phyloP scores from a whole-genome alignment of 2,113 vertebrate genomes.

The Oryzias woworae region DNA sequence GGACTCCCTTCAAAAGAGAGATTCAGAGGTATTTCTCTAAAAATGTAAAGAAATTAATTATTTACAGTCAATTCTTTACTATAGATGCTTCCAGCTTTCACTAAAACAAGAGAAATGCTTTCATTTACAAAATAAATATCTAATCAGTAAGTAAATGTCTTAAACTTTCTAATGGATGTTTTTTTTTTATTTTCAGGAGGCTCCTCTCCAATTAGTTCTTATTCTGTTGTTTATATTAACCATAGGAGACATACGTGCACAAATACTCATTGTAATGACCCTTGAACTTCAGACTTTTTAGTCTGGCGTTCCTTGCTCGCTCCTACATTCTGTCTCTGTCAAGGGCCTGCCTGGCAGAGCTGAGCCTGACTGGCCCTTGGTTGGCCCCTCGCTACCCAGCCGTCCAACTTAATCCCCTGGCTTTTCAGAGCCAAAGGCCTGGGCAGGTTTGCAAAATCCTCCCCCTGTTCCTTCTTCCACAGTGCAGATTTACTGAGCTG shows the following conservation, averaged over 20 bases:
- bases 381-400: slow-evolving; percentile 72
- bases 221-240: slow-evolving; percentile 11
- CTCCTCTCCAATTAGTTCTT: background rate
- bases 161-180: too few species aligned
- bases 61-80: too few species aligned
- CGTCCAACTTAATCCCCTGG: slow-evolving; percentile 73
- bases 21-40: too few species aligned
- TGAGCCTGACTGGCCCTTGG: slow-evolving; percentile 64
- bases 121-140: too few species aligned
- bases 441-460: slow-evolving; percentile 70
- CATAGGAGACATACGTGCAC: slow-evolving; percentile 10
- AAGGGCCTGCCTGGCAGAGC: slow-evolving; percentile 61
- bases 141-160: too few species aligned
- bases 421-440: slow-evolving; percentile 66
- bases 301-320: slow-evolving; percentile 46
- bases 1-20: too few species aligned
- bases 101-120: too few species aligned
- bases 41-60: too few species aligned
- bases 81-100: too few species aligned
- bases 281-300: slow-evolving; percentile 56
- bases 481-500: slow-evolving; percentile 65
- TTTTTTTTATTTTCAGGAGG: too few species aligned
- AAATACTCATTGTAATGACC: slow-evolving; percentile 49
- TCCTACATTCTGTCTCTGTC: slow-evolving; percentile 76
- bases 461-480: slow-evolving; percentile 52